phyloP scores from a whole-genome alignment of 2,797 vertebrate genomes.

The Leptoclinus maculatus region DNA sequence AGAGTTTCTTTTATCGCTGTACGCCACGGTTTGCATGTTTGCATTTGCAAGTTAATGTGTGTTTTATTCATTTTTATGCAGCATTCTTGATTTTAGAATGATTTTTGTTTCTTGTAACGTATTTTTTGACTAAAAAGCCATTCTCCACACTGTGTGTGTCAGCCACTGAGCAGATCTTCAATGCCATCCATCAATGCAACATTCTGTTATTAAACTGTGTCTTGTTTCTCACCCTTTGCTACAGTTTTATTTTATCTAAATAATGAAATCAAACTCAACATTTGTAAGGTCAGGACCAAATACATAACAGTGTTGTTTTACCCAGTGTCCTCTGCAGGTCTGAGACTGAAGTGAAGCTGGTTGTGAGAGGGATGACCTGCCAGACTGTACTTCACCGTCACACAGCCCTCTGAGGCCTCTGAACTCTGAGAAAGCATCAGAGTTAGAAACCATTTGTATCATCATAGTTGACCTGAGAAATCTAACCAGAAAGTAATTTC shows the following conservation, averaged over 20 bases:
- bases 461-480: background rate
- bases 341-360: constrained; percentile 78
- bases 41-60: too few species aligned
- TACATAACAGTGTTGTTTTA: constrained; percentile 40
- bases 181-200: background rate
- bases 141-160: too few species aligned
- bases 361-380: constrained; percentile 76
- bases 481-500: background rate
- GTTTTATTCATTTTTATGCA: too few species aligned
- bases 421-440: constrained; percentile 60
- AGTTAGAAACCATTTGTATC: background rate
- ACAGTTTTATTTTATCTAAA: background rate
- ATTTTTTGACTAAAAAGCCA: too few species aligned
- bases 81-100: too few species aligned
- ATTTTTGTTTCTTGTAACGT: too few species aligned
- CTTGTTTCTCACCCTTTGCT: background rate
- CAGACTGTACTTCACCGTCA: constrained; percentile 80
- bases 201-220: background rate
- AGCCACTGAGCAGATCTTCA: too few species aligned
- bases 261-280: background rate
- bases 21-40: too few species aligned
- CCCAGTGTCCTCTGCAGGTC: constrained; percentile 73
- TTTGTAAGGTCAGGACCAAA: too few species aligned
- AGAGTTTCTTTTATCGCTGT: background rate
- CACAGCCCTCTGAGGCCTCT: constrained; percentile 66